Evolutionary conservation across 2,113 vertebrate species (phyloP).

Genomic region (Mionectes macconnelli): DNA sequence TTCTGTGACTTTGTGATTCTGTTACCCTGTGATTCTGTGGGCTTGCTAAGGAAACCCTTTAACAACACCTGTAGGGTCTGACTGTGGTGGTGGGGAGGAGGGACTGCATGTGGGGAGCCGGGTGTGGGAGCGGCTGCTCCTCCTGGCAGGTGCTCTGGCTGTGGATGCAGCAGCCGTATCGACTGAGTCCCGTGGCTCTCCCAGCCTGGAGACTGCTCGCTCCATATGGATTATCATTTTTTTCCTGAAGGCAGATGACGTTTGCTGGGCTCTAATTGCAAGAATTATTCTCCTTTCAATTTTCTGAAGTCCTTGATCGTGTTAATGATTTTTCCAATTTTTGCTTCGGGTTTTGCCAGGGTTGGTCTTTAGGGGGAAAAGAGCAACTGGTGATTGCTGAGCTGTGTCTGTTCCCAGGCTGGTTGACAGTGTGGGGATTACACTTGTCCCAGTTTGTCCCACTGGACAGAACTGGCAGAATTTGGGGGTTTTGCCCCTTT

Average conservation of each 20-base stretch:
- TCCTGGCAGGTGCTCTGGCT: background rate
- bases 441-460: background rate
- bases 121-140: background rate
- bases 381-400: background rate
- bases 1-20: background rate
- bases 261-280: background rate
- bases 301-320: background rate
- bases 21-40: background rate
- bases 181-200: background rate
- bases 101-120: background rate
- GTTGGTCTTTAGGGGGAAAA: background rate
- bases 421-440: background rate
- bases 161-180: background rate
- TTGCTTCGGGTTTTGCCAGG: background rate
- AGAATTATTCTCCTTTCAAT: background rate
- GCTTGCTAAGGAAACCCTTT: background rate
- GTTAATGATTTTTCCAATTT: background rate
- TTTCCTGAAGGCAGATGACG: background rate
- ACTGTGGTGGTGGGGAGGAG: background rate
- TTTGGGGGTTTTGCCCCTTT: background rate
- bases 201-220: background rate
- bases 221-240: background rate
- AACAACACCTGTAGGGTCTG: fast-evolving
- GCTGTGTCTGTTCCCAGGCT: background rate
- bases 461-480: background rate